These are phyloP conservation scores for Hipparchia sbordonii DNA, from an alignment of 2,888 invertebrate genomes.

Conservation along the genomic window DNA sequence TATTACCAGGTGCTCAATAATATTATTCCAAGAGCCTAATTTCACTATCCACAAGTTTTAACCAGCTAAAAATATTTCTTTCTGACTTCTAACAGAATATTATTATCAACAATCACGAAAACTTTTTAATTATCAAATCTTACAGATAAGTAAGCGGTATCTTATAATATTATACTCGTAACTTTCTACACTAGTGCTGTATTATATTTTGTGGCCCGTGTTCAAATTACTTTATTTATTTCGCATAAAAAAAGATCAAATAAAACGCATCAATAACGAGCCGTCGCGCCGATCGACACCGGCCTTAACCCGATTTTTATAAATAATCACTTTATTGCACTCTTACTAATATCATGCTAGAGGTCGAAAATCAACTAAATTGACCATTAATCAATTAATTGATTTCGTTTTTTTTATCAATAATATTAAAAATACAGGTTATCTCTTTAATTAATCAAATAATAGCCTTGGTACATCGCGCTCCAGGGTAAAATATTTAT, in stretches of 20 bases:
- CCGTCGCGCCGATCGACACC: conserved; percentile 10
- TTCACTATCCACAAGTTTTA: too few species aligned
- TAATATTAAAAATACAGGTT: neutral
- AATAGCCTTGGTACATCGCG: neutral
- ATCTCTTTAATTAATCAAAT: neutral
- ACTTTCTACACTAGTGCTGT: too few species aligned
- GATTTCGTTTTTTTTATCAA: conserved; percentile 5
- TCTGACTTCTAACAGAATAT: too few species aligned
- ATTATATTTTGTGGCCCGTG: neutral
- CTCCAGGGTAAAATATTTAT: neutral
- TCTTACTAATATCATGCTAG: neutral
- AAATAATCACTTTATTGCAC: conserved; percentile 20
- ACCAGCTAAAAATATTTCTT: too few species aligned
- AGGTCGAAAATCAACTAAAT: conserved; percentile 33
- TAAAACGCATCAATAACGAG: conserved; percentile 25
- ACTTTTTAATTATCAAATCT: too few species aligned
- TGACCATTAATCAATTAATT: conserved; percentile 14
- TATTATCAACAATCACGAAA: too few species aligned
- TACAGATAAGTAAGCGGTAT: neutral
- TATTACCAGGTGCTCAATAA: too few species aligned
- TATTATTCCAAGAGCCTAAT: too few species aligned
- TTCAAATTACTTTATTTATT: conserved; percentile 18
- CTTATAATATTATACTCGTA: too few species aligned
- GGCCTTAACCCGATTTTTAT: conserved; percentile 38
- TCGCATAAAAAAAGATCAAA: conserved; percentile 31